Evolutionary conservation across 1,140 invertebrate species (phyloP).

Genomic region (Drosophila tsacasi): DNA sequence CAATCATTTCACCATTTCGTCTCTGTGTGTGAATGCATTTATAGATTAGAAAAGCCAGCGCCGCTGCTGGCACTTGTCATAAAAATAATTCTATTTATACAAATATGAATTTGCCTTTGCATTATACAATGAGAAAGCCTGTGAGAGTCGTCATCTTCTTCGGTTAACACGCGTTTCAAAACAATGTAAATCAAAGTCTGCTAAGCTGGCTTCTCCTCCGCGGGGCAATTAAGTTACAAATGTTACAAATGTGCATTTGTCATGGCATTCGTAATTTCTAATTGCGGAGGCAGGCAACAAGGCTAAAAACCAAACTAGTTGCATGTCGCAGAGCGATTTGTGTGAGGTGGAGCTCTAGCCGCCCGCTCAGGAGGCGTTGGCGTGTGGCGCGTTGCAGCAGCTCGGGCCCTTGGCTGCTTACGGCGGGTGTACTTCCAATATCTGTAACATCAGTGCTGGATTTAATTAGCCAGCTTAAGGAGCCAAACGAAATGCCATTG

Average conservation of each 20-base stretch:
- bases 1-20: slow-evolving; percentile 33
- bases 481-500: slow-evolving; percentile 72
- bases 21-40: slow-evolving; percentile 63
- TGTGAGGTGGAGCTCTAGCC: slow-evolving; percentile 24
- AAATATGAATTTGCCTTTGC: slow-evolving; percentile 6
- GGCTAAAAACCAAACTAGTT: slow-evolving; percentile 35
- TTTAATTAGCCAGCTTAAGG: slow-evolving; percentile 66
- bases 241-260: slow-evolving; percentile 58
- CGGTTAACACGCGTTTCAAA: slow-evolving; percentile 4
- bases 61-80: slow-evolving; percentile 14
- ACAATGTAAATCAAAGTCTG: slow-evolving; percentile 30
- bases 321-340: slow-evolving; percentile 63
- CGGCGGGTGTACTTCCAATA: slow-evolving; percentile 27
- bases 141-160: background rate
- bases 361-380: slow-evolving; percentile 43
- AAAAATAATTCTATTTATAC: slow-evolving; percentile 47
- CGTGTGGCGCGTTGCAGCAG: slow-evolving; percentile 28
- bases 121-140: slow-evolving; percentile 18
- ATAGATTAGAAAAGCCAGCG: slow-evolving; percentile 28
- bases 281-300: slow-evolving; percentile 13
- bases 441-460: slow-evolving; percentile 41
- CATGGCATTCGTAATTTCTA: slow-evolving; percentile 59
- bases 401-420: slow-evolving; percentile 14
- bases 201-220: background rate
- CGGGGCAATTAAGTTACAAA: slow-evolving; percentile 41